Evolutionary conservation across 1,140 invertebrate species (phyloP).

Genomic region (Physella acuta): DNA sequence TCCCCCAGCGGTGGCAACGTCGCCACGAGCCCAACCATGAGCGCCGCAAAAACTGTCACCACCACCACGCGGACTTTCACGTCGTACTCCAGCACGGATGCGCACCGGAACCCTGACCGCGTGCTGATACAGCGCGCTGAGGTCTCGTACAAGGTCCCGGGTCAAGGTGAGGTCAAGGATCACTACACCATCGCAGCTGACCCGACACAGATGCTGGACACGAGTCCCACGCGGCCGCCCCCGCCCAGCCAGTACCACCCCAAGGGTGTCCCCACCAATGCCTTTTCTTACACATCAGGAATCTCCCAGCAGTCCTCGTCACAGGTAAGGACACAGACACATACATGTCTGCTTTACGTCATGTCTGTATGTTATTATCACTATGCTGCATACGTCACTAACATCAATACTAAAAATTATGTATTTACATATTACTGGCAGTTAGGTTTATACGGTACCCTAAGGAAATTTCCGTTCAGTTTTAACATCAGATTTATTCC

Average conservation of each 20-base stretch:
- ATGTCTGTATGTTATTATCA: not conserved
- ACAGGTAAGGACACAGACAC: not conserved
- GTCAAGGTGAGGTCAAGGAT: constrained; percentile 39
- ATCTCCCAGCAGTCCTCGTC: constrained; percentile 1
- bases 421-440: no score
- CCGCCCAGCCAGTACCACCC: constrained; percentile 41
- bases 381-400: no score
- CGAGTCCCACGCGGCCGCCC: constrained; percentile 9
- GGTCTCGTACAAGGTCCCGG: constrained; percentile 48
- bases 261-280: constrained; percentile 33
- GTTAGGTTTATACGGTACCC: no score
- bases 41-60: constrained; percentile 33
- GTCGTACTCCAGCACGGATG: constrained; percentile 32
- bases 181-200: constrained; percentile 44
- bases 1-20: constrained; percentile 26
- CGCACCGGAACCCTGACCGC: constrained; percentile 37
- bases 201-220: constrained; percentile 27
- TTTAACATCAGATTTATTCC: no score
- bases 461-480: no score
- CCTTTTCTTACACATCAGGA: constrained; percentile 32
- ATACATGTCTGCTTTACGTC: not conserved
- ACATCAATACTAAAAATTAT: no score
- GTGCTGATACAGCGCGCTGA: constrained; percentile 46
- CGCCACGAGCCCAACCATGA: constrained; percentile 33
- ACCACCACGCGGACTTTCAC: constrained; percentile 47